Evolutionary conservation across 1,140 invertebrate genomes (phyloP), one percentile per base, ranked within the genome.

Genomic region (Calliopsis andreniformis): DNA sequence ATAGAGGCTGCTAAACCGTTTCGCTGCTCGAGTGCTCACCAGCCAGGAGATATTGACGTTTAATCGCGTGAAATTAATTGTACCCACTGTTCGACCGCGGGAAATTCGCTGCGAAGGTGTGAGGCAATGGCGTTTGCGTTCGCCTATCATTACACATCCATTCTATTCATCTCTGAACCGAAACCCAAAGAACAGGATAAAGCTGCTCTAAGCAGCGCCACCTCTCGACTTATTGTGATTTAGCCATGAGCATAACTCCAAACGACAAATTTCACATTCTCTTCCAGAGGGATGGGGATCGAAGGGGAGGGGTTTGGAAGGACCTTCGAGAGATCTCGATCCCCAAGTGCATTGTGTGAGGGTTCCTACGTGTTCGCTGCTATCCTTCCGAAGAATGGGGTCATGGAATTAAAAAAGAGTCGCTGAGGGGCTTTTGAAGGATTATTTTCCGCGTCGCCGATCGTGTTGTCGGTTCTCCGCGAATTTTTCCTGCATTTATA

Each of bases 371-470:
- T 28, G 45, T 51, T n/a, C 14, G 47, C 45, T 23, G 45, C 43
- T 66, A 59, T 23, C 20, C n/a, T 28, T 30, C 39, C 18, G 68
- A 61, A 58, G 68, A 70, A 70, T 70, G n/a, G 28, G 25, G n/a
- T 20, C n/a, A 35, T 43, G 78, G 63, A 56, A 82, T 80, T 76
- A 66, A 59, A 66, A 78, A 39, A 39, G 49, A 43, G 59, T 59
- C 23, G 12, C 23, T 32, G 55, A 58, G 43, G 20, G 32, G 58
- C 79, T 82, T 82, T 77, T 80, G 73, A 61, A 81, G 81, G 81
- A 82, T 82, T 80, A 82, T 82, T 82, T 81, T 77, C 62, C 67
- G 35, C 72, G 45, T 72, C 55, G 66, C 14, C 70, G 76, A 43
- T 8, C 70, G 61, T 53, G 66, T 49, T 69, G 45, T 69, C 10